Base-by-base conservation (phyloP, 2,113 vertebrate species). In the Oryzias celebensis region DNA sequence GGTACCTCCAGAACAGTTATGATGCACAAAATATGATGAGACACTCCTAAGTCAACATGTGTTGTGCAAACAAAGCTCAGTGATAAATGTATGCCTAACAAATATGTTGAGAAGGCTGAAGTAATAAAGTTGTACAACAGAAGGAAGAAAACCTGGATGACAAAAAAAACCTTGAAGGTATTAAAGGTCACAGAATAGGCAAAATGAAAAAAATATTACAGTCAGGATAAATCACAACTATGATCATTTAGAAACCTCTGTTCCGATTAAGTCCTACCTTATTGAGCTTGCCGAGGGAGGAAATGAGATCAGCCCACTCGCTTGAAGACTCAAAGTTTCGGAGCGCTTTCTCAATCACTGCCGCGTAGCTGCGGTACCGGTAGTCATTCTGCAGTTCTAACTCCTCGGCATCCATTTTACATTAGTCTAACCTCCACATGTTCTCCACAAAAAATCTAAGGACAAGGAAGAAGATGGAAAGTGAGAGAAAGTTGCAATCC, bases 251-350 rank as follows among this genome's bases (percentile, higher is more conserved):
- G 26, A 28, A 28, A 28, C 26, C 26, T 28, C 26, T 6, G 26
- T 5, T 28, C 7, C 0, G 26, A 28, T 4, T 4, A 10, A 36
- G 46, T 44, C 7, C 14, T 91, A 99, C 97, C 96, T 99, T 99
- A 70, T 96, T 99, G 79, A 99, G 96, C 71, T 99, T 99, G 56
- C 97, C 97, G 68, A 99, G 92, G 3, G 96, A 98, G 20, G 97
- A 99, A 73, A 99, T 99, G 31, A 99, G 96, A 81, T 99, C 97
- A 0, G 97, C 97, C 97, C 97, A 99, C 81, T 99, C 97, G 8
- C 92, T 99, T 0, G 96, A 98, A 2, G 96, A 99, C 68, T 99
- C 97, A 62, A 99, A 99, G 86, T 96, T 99, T 62, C 96, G 92
- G 72, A 99, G 84, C 13, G 97, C 97, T 87, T 99, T 99, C 77